phyloP scores from a whole-genome alignment of 2,113 vertebrate genomes.

The Odobenus rosmarus region DNA sequence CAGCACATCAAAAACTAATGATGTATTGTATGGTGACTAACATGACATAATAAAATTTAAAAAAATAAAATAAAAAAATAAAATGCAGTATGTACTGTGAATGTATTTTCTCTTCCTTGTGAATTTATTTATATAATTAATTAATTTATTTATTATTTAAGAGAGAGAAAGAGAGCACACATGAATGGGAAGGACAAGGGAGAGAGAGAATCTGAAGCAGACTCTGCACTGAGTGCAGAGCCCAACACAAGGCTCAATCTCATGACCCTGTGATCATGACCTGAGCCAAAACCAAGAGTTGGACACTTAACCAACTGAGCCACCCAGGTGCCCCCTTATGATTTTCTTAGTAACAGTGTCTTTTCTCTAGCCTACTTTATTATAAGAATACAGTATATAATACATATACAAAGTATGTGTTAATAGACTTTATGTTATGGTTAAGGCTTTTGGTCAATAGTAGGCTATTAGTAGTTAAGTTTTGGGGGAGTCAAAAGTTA shows the following conservation, averaged over 20 bases:
- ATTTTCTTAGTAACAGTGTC: background rate
- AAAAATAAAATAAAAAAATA: no score
- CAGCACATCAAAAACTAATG: no score
- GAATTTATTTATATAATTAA: no score
- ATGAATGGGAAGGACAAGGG: background rate
- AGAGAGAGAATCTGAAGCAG: background rate
- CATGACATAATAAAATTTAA: no score
- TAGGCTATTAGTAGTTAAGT: background rate
- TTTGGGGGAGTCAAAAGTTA: background rate
- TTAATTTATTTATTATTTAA: no score
- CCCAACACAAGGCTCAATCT: background rate
- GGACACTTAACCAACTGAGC: background rate
- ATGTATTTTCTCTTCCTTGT: background rate
- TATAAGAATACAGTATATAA: background rate
- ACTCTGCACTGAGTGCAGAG: background rate
- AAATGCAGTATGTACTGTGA: background rate
- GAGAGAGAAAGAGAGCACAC: background rate
- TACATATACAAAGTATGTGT: background rate
- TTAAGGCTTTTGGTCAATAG: background rate
- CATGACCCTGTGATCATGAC: background rate
- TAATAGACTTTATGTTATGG: background rate
- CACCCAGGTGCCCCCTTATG: background rate
- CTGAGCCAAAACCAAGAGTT: background rate
- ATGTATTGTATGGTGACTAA: no score
- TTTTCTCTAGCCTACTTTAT: background rate